Conservation (phyloP, 2,888 invertebrate species). For the Pollenia griseotomentosa region DNA sequence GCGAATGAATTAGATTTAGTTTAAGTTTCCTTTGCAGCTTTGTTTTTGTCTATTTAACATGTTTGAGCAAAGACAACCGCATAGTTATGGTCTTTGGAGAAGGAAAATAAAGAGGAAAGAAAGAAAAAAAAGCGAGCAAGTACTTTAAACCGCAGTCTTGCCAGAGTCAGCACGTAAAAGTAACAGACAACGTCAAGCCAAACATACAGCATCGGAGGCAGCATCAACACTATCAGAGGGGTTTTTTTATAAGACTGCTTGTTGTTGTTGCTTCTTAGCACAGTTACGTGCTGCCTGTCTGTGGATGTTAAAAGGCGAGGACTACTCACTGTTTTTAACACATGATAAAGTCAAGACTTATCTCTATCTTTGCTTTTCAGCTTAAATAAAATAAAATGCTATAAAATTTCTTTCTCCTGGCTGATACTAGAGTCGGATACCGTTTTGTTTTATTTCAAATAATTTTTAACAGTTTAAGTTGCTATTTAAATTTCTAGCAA, state of each 20-base stretch:
- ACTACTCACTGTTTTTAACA: slow-evolving; percentile 64
- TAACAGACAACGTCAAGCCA: slow-evolving; percentile 72
- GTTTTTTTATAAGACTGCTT: neutral
- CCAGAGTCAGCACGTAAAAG: slow-evolving; percentile 69
- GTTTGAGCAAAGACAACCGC: slow-evolving; percentile 49
- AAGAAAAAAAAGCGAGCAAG: slow-evolving; percentile 16
- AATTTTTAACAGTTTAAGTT: slow-evolving; percentile 53
- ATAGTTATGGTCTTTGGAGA: slow-evolving; percentile 51
- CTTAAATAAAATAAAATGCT: slow-evolving; percentile 67
- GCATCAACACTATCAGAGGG: neutral
- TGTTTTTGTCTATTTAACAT: slow-evolving; percentile 51
- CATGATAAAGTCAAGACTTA: slow-evolving; percentile 74
- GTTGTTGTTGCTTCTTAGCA: slow-evolving; percentile 35
- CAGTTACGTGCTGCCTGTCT: slow-evolving; percentile 72
- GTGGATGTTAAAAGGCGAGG: slow-evolving; percentile 59
- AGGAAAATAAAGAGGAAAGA: neutral
- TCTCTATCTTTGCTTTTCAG: slow-evolving; percentile 68
- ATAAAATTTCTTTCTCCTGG: slow-evolving; percentile 41
- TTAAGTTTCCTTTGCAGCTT: slow-evolving; percentile 16
- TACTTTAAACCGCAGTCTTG: slow-evolving; percentile 65
- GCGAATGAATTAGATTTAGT: slow-evolving; percentile 36
- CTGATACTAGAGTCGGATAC: neutral
- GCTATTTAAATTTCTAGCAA: slow-evolving; percentile 63
- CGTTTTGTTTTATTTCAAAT: slow-evolving; percentile 5
- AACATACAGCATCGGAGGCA: slow-evolving; percentile 43